Conservation (phyloP, 2,797 vertebrate genomes). For the Rhinatrema bivittatum region DNA sequence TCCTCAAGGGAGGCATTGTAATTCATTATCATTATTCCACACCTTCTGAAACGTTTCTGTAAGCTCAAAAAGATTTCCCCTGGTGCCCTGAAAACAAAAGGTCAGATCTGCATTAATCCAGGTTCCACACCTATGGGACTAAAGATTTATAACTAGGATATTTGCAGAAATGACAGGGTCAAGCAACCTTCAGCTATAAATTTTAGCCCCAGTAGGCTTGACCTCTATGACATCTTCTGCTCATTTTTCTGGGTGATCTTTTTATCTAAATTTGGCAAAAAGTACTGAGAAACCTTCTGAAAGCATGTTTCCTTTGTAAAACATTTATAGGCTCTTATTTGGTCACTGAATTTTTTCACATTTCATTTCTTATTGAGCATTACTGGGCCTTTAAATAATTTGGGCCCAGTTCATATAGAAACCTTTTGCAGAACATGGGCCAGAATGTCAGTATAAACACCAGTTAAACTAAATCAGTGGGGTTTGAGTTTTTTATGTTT, state of each 20-base stretch:
- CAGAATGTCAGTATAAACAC: too few species aligned
- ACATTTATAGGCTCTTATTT: too few species aligned
- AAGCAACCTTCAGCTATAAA: neutral
- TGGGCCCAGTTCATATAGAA: too few species aligned
- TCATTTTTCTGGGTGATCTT: neutral
- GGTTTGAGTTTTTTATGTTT: too few species aligned
- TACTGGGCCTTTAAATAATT: too few species aligned
- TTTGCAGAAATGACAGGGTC: slow-evolving; percentile 1
- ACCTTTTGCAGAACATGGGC: too few species aligned
- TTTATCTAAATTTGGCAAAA: neutral
- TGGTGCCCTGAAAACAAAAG: slow-evolving; percentile 44
- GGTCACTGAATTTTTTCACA: too few species aligned
- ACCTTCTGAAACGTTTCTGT: slow-evolving; percentile 32
- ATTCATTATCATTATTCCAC: slow-evolving; percentile 31
- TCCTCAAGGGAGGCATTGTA: slow-evolving; percentile 21
- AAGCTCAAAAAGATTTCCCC: slow-evolving; percentile 39
- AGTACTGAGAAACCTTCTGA: neutral
- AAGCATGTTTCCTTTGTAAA: too few species aligned
- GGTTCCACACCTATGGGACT: slow-evolving; percentile 16
- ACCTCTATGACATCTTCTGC: neutral
- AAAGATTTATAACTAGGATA: slow-evolving; percentile 26
- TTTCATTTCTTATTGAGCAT: too few species aligned
- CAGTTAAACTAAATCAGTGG: too few species aligned
- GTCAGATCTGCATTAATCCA: slow-evolving; percentile 41
- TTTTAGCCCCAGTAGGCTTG: neutral